Evolutionary conservation across 1,140 invertebrate species (phyloP).

Genomic region (Lordiphosa mommai): DNA sequence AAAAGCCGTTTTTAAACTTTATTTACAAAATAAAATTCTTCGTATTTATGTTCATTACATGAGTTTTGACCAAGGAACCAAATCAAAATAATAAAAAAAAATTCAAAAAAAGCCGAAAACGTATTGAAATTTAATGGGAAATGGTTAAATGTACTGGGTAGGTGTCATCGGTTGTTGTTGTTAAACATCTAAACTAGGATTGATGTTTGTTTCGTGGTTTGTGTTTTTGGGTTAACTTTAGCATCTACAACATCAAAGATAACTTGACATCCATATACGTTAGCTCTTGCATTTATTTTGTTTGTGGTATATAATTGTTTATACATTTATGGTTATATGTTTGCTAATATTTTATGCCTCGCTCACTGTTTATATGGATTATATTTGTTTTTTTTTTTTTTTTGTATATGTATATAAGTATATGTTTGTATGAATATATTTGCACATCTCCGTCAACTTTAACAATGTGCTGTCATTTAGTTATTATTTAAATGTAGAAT

Average conservation of each 20-base stretch:
- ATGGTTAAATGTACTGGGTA: slow-evolving; percentile 17
- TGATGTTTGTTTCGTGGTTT: slow-evolving; percentile 11
- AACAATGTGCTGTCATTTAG: slow-evolving; percentile 58
- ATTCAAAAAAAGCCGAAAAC: slow-evolving; percentile 34
- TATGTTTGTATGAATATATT: slow-evolving; percentile 17
- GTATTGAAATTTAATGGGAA: slow-evolving; percentile 23
- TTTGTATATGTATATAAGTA: slow-evolving; percentile 28
- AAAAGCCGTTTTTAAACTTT: slow-evolving; percentile 60
- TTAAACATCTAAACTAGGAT: slow-evolving; percentile 22
- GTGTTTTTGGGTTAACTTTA: slow-evolving; percentile 8
- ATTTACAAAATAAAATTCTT: slow-evolving; percentile 73
- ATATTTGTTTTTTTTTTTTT: slow-evolving; percentile 28
- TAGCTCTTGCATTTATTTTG: slow-evolving; percentile 43
- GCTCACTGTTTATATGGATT: slow-evolving; percentile 12
- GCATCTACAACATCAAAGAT: slow-evolving; percentile 72
- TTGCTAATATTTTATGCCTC: slow-evolving; percentile 38
- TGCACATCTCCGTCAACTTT: slow-evolving; percentile 66
- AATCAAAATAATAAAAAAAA: slow-evolving; percentile 28
- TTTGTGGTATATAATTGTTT: slow-evolving; percentile 36
- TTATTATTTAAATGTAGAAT: slow-evolving; percentile 30
- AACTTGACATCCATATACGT: slow-evolving; percentile 62
- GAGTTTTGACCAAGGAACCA: slow-evolving; percentile 31
- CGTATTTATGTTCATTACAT: slow-evolving; percentile 40
- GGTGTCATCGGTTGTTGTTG: slow-evolving; percentile 1
- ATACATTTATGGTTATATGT: slow-evolving; percentile 52